These are phyloP conservation scores for Zaprionus capensis DNA, from an alignment of 1,140 invertebrate genomes.

Conservation along the genomic window DNA sequence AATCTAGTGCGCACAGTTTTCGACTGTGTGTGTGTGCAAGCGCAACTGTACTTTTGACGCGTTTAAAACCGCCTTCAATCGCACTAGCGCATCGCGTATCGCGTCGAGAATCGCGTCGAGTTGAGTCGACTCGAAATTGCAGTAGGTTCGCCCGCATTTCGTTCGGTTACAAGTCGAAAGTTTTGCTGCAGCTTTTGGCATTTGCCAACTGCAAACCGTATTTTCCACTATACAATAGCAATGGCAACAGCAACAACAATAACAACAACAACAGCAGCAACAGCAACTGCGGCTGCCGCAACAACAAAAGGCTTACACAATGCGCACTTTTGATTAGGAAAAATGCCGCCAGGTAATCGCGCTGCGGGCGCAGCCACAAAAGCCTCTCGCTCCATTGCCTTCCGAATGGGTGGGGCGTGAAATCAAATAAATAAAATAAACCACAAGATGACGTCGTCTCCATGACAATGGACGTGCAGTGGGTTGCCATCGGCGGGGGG, in stretches of 20 bases:
- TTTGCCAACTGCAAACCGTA: conserved; percentile 24
- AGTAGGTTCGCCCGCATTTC: conserved; percentile 44
- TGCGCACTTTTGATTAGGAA: conserved; percentile 73
- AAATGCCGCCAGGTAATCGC: conserved; percentile 66
- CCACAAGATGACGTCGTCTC: conserved; percentile 77
- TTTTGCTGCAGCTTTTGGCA: conserved; percentile 48
- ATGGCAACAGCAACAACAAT: conserved; percentile 13
- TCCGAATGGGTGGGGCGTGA: conserved; percentile 51
- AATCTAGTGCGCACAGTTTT: conserved; percentile 14
- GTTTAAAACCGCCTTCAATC: conserved; percentile 55
- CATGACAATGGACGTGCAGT: conserved; percentile 63
- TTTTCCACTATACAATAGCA: conserved; percentile 21
- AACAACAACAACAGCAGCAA: conserved; percentile 26
- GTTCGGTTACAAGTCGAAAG: conserved; percentile 47
- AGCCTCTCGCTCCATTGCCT: conserved; percentile 34
- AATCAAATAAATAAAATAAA: conserved; percentile 82
- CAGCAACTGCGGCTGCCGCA: conserved; percentile 2
- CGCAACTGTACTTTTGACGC: conserved; percentile 60
- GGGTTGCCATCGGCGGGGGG: conserved; percentile 5
- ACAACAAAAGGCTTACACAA: conserved; percentile 51
- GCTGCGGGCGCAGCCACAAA: conserved; percentile 69
- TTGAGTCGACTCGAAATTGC: conserved; percentile 24
- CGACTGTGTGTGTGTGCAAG: neutral
- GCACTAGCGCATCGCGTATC: conserved; percentile 37
- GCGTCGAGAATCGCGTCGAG: conserved; percentile 44